Conservation (phyloP, 2,888 invertebrate genomes). For the Steinernema carpocapsae region DNA sequence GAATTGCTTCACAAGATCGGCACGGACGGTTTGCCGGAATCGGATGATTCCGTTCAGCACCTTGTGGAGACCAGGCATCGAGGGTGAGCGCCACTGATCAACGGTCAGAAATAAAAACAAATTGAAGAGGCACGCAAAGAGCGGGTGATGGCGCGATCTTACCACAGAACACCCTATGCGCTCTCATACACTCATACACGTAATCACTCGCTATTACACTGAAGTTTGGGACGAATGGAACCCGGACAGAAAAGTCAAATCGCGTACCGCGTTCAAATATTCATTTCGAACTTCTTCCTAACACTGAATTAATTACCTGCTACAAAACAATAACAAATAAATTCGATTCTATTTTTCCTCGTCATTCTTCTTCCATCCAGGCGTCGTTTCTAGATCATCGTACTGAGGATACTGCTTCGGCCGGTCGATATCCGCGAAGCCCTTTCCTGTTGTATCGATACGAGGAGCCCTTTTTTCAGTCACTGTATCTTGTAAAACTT, state of each 20-base stretch:
- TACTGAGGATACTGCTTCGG: constrained; percentile 53
- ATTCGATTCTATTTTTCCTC: constrained; percentile 28
- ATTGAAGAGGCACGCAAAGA: neutral
- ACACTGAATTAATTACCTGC: neutral
- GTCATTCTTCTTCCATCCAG: neutral
- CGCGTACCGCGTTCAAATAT: neutral
- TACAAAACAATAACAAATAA: neutral
- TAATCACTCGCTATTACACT: constrained; percentile 33
- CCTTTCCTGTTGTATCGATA: constrained; percentile 53
- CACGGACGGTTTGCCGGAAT: constrained; percentile 62
- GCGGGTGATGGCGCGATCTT: neutral
- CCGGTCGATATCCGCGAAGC: constrained; percentile 45
- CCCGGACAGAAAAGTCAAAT: constrained; percentile 7
- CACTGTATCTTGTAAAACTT: constrained; percentile 55
- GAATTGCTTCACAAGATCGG: constrained; percentile 79
- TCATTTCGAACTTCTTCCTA: neutral
- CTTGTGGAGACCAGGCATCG: constrained; percentile 56
- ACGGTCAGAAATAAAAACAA: neutral
- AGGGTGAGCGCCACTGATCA: neutral
- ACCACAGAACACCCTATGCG: neutral
- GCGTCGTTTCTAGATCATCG: constrained; percentile 53
- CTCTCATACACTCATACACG: neutral
- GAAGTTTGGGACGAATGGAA: neutral
- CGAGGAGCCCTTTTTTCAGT: constrained; percentile 62
- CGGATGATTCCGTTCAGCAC: constrained; percentile 64